A percentile compares a stretch with the other conserved stretches of the same genome.
Conservation (phyloP, 2,888 invertebrate genomes). For the Drosophila peninsularis region DNA sequence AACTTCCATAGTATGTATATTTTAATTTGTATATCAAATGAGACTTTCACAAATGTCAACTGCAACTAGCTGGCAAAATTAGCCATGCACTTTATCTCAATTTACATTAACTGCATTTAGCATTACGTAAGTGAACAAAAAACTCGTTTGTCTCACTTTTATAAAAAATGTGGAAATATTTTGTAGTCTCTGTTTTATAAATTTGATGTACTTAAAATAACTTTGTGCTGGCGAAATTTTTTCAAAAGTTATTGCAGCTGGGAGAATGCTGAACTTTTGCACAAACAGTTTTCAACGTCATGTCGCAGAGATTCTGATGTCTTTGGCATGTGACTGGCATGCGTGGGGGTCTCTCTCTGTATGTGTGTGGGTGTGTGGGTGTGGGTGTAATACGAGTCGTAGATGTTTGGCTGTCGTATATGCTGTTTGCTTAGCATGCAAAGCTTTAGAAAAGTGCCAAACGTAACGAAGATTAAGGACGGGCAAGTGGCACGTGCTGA, state of each 20-base stretch:
- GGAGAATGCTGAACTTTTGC: constrained; percentile 23
- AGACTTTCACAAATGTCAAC: too few species aligned
- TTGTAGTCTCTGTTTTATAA: constrained; percentile 6
- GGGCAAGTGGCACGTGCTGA: constrained; percentile 74
- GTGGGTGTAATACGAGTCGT: constrained; percentile 12
- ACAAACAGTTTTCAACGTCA: constrained; percentile 23
- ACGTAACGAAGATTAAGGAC: constrained; percentile 80
- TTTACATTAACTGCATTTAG: neutral
- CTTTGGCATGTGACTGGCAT: constrained; percentile 40
- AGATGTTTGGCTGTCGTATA: constrained; percentile 18
- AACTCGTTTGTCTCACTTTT: neutral
- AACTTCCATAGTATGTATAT: neutral
- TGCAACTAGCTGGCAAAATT: neutral
- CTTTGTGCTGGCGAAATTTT: constrained; percentile 5
- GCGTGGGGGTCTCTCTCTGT: constrained; percentile 5
- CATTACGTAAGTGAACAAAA: neutral
- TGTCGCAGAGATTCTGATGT: constrained; percentile 46
- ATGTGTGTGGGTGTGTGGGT: constrained; percentile 1
- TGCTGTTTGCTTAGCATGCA: constrained; percentile 73
- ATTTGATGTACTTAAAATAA: constrained; percentile 7
- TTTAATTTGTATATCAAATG: neutral
- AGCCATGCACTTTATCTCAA: too few species aligned
- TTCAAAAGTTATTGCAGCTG: constrained; percentile 19
- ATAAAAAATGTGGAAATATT: neutral
- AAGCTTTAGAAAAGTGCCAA: constrained; percentile 79